Evolutionary conservation across 2,113 vertebrate genomes (phyloP), one percentile per base, ranked within the genome.

Genomic region (Alexandromys fortis): DNA sequence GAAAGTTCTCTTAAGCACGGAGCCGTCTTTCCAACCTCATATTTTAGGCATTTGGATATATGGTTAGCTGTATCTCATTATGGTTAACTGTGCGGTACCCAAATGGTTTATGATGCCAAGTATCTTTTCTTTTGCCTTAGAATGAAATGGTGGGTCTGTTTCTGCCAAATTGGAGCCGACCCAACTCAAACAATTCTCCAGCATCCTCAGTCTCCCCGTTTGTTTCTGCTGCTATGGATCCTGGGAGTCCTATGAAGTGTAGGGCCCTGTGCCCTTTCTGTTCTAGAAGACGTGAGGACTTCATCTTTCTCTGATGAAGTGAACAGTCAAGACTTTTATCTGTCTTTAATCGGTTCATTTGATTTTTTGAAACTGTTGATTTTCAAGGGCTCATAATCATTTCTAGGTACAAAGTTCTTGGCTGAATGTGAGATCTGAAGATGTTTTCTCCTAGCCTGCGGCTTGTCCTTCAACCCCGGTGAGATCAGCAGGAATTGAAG

Each of bases 101-200:
- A 11, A 90, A 42, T 63, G 61, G 21, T 16, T 3, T 35, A 16
- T 26, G n/a, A 33, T 38, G 13, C 21, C 42, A 49, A 87, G 6
- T 11, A 42, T 77, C n/a, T 82, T 89, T 77, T 49, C 42, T 68
- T 21, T n/a, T 38, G n/a, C 35, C 86, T 47, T 35, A 35, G 68
- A 70, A 61, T 78, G 75, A 91, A 90, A 63, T 92, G 81, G 75
- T 7, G 47, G 35, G 67, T 19, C 21, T n/a, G 55, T 42, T 72
- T 75, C n/a, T 94, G 94, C 90, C 92, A 92, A 97, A 82, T 93
- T 96, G 91, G 92, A 97, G 26, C 33, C 35, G 93, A 89, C 95
- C 88, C 87, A 92, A 63, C 79, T 33, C 38, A 73, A 88, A 92
- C 49, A 42, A 38, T 6, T 92, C 88, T 88, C 88, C 96, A 65